Base-by-base conservation (phyloP, 2,797 vertebrate species). In the Botia kubotai region DNA sequence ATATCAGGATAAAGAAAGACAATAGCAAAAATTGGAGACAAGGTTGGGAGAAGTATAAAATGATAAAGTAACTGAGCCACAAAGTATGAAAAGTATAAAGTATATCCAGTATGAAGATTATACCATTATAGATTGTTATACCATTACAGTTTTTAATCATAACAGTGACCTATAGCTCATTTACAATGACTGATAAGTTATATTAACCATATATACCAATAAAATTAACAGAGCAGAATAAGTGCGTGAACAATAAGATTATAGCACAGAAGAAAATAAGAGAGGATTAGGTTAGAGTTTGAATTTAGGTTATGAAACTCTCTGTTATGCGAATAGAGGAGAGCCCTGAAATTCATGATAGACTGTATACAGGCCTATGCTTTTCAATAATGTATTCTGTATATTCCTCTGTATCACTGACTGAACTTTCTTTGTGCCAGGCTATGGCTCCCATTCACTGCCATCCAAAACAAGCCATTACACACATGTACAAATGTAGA, bases 401-500 rank as follows among this genome's bases (percentile, higher is more conserved):
- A 16, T 62, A 65, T 23, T 63, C 50, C 65, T 39, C 52, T 53
- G n/a, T 68, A 43, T 72, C 43, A 4, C 43, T 62, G 43, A 62
- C 50, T 75, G 58, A 75, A 66, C 19, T 72, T 67, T 52, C 65
- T 71, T 57, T 50, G 48, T 73, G 46, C 17, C 58, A 75, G 60
- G 75, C 77, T 74, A 86, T 82, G 82, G 86, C 88, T 86, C 86
- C 88, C 74, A 82, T 87, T 90, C 75, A 33, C 72, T 86, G 87
- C 77, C 85, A 82, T 84, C 74, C 83, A 85, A 88, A 90, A 89
- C 89, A 88, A 89, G 85, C 86, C 88, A 90, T 91, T 92, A 88
- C 89, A 89, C 87, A 87, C 86, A 91, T 87, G 91, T 91, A 90
- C 67, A 75, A 86, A 84, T 82, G 83, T 75, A 89, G 87, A 91